These are phyloP conservation scores for Drosophila melanosoma DNA, from an alignment of 2,888 invertebrate genomes.

Conservation along the genomic window DNA sequence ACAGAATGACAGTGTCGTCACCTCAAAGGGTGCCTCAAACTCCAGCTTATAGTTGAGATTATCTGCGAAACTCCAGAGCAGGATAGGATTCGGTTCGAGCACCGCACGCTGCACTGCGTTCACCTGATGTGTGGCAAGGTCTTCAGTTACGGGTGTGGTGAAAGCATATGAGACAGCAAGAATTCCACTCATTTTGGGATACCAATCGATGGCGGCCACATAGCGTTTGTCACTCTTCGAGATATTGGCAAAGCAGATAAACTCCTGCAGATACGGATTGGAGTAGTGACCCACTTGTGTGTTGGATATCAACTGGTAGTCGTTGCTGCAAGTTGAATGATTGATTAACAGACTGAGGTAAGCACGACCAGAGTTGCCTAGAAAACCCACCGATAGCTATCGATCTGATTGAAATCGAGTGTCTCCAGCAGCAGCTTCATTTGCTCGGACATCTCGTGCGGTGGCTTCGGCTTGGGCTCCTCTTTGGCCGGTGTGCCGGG, in stretches of 20 bases:
- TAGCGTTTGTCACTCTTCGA: constrained; percentile 88
- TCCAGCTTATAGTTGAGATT: constrained; percentile 89
- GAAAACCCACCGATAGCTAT: constrained; percentile 83
- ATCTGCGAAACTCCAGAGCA: constrained; percentile 91
- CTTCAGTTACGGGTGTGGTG: constrained; percentile 85
- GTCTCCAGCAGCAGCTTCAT: constrained; percentile 80
- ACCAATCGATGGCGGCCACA: constrained; percentile 89
- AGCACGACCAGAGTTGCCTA: too few species aligned
- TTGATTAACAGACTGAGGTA: not conserved
- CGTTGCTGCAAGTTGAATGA: constrained; percentile 73
- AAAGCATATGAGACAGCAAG: constrained; percentile 89
- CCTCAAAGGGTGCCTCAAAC: constrained; percentile 89
- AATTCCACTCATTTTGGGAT: constrained; percentile 89
- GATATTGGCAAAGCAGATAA: constrained; percentile 89
- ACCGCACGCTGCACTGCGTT: constrained; percentile 87
- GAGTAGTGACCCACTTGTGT: constrained; percentile 75
- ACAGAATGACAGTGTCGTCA: constrained; percentile 88
- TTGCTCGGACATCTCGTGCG: constrained; percentile 79
- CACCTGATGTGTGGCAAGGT: constrained; percentile 71
- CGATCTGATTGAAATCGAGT: constrained; percentile 85
- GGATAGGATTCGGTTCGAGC: constrained; percentile 88
- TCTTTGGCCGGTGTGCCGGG: constrained; percentile 42
- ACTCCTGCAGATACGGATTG: constrained; percentile 82
- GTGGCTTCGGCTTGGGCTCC: constrained; percentile 49
- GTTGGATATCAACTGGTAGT: constrained; percentile 81